Evolutionary conservation across 2,113 vertebrate genomes (phyloP).

Genomic region (Brachyhypopomus gauderio): DNA sequence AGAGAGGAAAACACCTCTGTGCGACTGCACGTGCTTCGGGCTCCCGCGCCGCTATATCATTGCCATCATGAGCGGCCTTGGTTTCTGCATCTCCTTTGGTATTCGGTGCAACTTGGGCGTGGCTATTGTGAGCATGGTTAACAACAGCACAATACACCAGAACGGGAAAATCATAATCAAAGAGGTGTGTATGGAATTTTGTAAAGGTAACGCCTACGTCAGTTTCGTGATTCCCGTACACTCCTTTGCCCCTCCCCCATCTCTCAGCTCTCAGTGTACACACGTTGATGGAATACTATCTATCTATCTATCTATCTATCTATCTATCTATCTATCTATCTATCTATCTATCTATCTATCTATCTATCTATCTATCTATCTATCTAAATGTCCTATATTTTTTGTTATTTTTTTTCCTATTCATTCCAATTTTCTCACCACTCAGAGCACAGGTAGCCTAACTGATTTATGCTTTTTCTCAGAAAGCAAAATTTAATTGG

Average conservation of each 20-base stretch:
- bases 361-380: too few species aligned
- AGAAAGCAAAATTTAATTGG: conserved; percentile 99
- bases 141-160: conserved; percentile 94
- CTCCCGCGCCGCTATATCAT: conserved; percentile 96
- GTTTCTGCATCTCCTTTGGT: conserved; percentile 98
- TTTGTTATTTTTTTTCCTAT: too few species aligned
- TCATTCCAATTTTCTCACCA: too few species aligned
- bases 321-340: too few species aligned
- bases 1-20: conserved; percentile 86
- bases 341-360: too few species aligned
- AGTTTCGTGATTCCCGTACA: conserved; percentile 25
- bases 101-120: conserved; percentile 98
- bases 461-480: conserved; percentile 11
- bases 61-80: conserved; percentile 96
- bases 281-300: neutral
- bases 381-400: too few species aligned
- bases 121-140: conserved; percentile 99
- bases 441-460: neutral
- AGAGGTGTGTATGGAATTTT: conserved; percentile 76
- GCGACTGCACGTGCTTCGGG: conserved; percentile 93
- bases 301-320: too few species aligned
- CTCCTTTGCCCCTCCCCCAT: neutral
- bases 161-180: conserved; percentile 91
- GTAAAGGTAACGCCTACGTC: conserved; percentile 18
- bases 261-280: neutral